These are phyloP conservation scores for Desoria tigrina DNA, from an alignment of 2,888 invertebrate genomes.

Conservation along the genomic window DNA sequence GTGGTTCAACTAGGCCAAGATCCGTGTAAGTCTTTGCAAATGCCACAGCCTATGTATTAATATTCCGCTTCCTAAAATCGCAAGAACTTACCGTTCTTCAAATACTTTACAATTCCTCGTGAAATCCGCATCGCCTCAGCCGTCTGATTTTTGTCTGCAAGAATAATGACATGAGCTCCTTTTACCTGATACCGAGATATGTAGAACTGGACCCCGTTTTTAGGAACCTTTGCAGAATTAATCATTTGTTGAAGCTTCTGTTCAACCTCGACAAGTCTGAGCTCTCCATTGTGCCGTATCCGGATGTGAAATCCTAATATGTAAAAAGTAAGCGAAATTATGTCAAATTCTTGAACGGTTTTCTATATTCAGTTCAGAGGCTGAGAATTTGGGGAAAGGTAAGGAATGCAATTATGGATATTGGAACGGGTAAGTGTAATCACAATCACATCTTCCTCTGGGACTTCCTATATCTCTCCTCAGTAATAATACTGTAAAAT, in stretches of 20 bases:
- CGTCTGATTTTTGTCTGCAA: conserved; percentile 22
- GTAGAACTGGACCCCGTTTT: conserved; percentile 19
- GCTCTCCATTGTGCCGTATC: conserved; percentile 34
- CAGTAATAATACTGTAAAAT: no score
- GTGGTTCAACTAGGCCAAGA: no score
- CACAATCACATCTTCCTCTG: neutral
- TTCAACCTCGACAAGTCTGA: conserved; percentile 26
- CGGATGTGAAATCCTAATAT: conserved; percentile 41
- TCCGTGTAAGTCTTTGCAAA: no score
- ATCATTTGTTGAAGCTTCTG: conserved; percentile 28
- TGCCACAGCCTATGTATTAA: no score
- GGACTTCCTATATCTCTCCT: neutral
- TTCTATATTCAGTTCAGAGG: no score
- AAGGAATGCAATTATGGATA: conserved; percentile 26
- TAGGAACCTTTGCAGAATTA: neutral
- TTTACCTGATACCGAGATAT: conserved; percentile 28
- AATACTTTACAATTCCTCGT: neutral
- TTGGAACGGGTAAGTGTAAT: conserved; percentile 12
- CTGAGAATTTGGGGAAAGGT: conserved; percentile 7
- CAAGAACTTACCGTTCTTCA: neutral
- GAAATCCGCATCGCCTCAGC: neutral
- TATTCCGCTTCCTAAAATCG: no score
- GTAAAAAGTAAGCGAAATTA: neutral
- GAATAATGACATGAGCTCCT: conserved; percentile 33
- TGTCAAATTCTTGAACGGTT: neutral